These are phyloP conservation scores for Carcina quercana DNA, from an alignment of 2,888 invertebrate genomes.

Conservation along the genomic window DNA sequence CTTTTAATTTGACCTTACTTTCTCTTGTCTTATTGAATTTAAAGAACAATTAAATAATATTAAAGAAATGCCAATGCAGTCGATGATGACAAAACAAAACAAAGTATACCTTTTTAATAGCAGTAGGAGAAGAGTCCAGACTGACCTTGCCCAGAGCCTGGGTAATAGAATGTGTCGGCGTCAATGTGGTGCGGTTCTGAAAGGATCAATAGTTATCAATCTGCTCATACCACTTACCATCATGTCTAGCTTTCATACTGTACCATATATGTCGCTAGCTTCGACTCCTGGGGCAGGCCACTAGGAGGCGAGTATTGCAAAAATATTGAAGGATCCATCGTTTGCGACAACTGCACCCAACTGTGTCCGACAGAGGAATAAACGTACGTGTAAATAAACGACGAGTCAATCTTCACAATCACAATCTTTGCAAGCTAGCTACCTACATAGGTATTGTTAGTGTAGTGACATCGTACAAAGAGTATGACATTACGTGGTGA, in stretches of 20 bases:
- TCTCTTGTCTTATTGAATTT: neutral
- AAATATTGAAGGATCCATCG: slow-evolving; percentile 85
- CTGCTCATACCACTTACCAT: neutral
- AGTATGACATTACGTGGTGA: too few relatives aligned
- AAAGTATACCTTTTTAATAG: slow-evolving; percentile 42
- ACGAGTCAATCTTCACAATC: too few relatives aligned
- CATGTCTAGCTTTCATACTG: slow-evolving; percentile 6
- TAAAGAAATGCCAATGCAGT: neutral
- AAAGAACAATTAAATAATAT: slow-evolving; percentile 3
- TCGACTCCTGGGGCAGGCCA: slow-evolving; percentile 89
- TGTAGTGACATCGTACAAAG: too few relatives aligned
- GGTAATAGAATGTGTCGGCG: slow-evolving; percentile 41
- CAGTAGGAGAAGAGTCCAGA: slow-evolving; percentile 47
- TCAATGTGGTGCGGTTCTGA: slow-evolving; percentile 50
- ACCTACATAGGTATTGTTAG: too few relatives aligned
- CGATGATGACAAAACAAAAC: too few relatives aligned
- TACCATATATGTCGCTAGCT: slow-evolving; percentile 90
- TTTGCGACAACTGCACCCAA: too few relatives aligned
- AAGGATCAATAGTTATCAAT: slow-evolving; percentile 21
- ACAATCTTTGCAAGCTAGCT: too few relatives aligned
- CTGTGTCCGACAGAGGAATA: too few relatives aligned
- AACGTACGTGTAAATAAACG: too few relatives aligned
- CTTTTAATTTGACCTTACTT: too few relatives aligned
- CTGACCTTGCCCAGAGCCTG: slow-evolving; percentile 48
- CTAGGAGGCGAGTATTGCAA: slow-evolving; percentile 78